A percentile compares a stretch with the other conserved stretches of the same genome.
Evolutionary conservation across 2,797 vertebrate species (phyloP).

Genomic region (Pogoniulus pusillus): DNA sequence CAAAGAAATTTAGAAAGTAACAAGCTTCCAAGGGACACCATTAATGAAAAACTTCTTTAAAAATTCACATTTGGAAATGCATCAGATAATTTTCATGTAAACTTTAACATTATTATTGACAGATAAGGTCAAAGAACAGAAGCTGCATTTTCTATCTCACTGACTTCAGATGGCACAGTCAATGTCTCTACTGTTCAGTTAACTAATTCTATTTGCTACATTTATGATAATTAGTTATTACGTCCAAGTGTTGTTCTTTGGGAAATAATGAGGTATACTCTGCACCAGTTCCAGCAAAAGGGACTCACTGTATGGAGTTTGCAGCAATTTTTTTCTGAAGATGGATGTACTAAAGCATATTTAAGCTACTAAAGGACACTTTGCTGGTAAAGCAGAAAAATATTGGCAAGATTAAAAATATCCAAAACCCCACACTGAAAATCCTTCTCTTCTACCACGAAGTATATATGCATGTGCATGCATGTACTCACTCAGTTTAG

Average conservation of each 20-base stretch:
- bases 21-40: not conserved
- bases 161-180: not conserved
- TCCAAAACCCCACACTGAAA: not conserved
- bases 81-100: not conserved
- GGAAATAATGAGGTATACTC: not conserved
- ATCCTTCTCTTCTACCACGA: not conserved
- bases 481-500: not conserved
- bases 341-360: not conserved
- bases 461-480: too few relatives aligned
- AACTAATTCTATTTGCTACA: not conserved
- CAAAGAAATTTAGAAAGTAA: not conserved
- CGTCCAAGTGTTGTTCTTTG: not conserved
- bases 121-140: not conserved
- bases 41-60: not conserved
- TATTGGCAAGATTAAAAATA: not conserved
- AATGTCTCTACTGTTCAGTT: not conserved
- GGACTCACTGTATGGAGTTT: accelerated
- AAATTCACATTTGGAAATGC: not conserved
- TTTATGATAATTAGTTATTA: not conserved
- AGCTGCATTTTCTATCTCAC: not conserved
- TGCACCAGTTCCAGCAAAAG: not conserved
- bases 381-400: not conserved
- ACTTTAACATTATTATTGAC: not conserved
- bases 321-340: not conserved
- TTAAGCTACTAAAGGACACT: not conserved